Conservation (phyloP, 2,888 invertebrate species). For the Drosophila greeni region DNA sequence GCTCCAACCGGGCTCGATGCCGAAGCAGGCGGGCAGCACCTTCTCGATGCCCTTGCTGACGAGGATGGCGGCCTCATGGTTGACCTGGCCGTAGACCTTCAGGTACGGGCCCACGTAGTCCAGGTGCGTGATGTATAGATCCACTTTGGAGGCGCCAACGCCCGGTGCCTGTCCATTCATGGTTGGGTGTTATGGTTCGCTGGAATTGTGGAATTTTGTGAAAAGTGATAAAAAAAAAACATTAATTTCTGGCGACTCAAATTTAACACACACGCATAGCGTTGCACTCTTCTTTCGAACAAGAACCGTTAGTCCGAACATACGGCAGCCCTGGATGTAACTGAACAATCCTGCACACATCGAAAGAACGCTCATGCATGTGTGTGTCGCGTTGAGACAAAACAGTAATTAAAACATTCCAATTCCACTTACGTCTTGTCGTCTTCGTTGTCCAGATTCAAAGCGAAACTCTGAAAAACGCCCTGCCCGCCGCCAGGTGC, state of each 20-base stretch:
- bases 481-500: slow-evolving; percentile 42
- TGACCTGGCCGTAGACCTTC: slow-evolving; percentile 85
- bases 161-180: slow-evolving; percentile 55
- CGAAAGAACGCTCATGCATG: not conserved
- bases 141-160: slow-evolving; percentile 38
- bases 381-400: slow-evolving; percentile 11
- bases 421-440: slow-evolving; percentile 65
- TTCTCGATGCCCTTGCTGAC: slow-evolving; percentile 72
- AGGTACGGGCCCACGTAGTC: slow-evolving; percentile 85
- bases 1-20: slow-evolving; percentile 69
- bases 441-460: slow-evolving; percentile 68
- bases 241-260: not conserved
- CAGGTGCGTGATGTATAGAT: slow-evolving; percentile 77
- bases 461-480: slow-evolving; percentile 62
- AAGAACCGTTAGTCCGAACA: slow-evolving; percentile 45
- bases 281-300: not conserved
- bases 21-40: slow-evolving; percentile 71
- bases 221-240: slow-evolving; percentile 24
- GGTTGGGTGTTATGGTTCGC: slow-evolving; percentile 46
- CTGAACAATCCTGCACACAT: slow-evolving; percentile 34
- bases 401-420: slow-evolving; percentile 58
- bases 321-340: slow-evolving; percentile 49
- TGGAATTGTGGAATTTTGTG: slow-evolving; percentile 30
- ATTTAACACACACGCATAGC: not conserved
- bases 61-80: slow-evolving; percentile 70